Percentiles rank a stretch among this genome's conserved stretches.
phyloP scores from a whole-genome alignment of 2,888 invertebrate genomes.

The Candidula unifasciata region DNA sequence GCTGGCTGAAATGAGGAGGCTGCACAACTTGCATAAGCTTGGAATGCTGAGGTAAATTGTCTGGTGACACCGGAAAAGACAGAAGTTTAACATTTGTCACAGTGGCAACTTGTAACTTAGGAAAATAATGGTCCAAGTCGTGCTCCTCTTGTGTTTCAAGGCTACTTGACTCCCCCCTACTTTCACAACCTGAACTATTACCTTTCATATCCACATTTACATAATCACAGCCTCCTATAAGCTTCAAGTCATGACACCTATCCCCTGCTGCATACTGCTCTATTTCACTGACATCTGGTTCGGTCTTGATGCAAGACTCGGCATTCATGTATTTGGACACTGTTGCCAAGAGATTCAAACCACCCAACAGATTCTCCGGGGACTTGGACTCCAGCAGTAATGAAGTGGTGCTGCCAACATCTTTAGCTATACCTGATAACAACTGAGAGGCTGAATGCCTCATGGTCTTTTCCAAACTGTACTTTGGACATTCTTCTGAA shows the following conservation, averaged over 20 bases:
- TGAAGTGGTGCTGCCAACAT: conserved; percentile 39
- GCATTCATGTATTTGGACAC: conserved; percentile 47
- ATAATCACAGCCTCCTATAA: not conserved
- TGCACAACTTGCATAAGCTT: conserved; percentile 35
- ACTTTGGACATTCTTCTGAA: conserved; percentile 1
- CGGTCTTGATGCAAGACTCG: conserved; percentile 1
- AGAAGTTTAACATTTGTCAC: conserved; percentile 27
- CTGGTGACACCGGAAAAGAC: conserved; percentile 9
- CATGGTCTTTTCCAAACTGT: conserved; percentile 31
- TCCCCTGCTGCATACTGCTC: not conserved
- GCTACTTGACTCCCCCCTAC: not conserved
- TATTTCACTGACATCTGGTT: not conserved
- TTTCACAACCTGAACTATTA: not conserved
- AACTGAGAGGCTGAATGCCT: conserved; percentile 45
- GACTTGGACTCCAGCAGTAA: conserved; percentile 35
- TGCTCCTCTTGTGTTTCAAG: not conserved
- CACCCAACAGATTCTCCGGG: conserved; percentile 16
- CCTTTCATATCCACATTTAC: not conserved
- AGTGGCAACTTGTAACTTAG: conserved; percentile 9
- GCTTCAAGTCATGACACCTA: not conserved
- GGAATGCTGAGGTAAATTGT: conserved; percentile 12
- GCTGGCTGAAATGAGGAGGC: conserved; percentile 20
- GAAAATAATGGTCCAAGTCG: not conserved
- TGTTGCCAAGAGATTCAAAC: conserved; percentile 46
- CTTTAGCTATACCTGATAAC: conserved; percentile 38